A percentile compares a stretch with the other conserved stretches of the same genome.
These are phyloP conservation scores for Melieria omissa DNA, from an alignment of 2,888 invertebrate species.

Conservation along the genomic window DNA sequence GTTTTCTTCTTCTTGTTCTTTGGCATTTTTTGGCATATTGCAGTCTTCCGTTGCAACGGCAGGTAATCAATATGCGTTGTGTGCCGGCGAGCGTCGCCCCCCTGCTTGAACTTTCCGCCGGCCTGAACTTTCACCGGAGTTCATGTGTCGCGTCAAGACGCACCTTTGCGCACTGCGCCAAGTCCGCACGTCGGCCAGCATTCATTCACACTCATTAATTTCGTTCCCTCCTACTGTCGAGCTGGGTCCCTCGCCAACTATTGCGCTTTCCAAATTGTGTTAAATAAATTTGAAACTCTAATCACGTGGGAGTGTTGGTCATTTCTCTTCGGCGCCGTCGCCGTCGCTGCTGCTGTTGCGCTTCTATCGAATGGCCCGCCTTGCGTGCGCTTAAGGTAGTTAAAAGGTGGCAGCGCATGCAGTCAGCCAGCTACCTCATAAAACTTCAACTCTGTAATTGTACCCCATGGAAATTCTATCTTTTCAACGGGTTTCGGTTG, in stretches of 20 bases:
- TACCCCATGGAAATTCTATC: conserved; percentile 31
- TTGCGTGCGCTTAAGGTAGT: not conserved
- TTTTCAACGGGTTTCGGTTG: conserved; percentile 10
- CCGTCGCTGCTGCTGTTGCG: not conserved
- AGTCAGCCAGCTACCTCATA: conserved; percentile 21
- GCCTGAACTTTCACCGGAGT: not conserved
- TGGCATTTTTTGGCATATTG: no score
- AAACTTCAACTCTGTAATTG: conserved; percentile 39
- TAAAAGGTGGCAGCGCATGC: conserved; percentile 37
- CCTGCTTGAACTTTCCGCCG: no score
- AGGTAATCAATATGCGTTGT: not conserved
- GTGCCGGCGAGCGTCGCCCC: no score
- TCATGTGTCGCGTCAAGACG: conserved; percentile 25
- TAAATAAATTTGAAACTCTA: conserved; percentile 60
- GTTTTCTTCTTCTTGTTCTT: no score
- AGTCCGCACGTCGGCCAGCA: no score
- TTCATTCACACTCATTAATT: no score
- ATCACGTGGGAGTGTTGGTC: conserved; percentile 53
- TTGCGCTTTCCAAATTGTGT: conserved; percentile 58
- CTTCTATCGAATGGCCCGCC: not conserved
- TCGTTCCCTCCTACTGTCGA: no score
- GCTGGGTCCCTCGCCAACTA: not conserved
- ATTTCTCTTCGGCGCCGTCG: conserved; percentile 1
- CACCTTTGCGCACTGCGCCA: not conserved
- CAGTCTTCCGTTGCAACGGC: no score